Evolutionary conservation across 2,888 invertebrate genomes (phyloP), one percentile per base, ranked within the genome.

Genomic region (Steinernema scapterisci): DNA sequence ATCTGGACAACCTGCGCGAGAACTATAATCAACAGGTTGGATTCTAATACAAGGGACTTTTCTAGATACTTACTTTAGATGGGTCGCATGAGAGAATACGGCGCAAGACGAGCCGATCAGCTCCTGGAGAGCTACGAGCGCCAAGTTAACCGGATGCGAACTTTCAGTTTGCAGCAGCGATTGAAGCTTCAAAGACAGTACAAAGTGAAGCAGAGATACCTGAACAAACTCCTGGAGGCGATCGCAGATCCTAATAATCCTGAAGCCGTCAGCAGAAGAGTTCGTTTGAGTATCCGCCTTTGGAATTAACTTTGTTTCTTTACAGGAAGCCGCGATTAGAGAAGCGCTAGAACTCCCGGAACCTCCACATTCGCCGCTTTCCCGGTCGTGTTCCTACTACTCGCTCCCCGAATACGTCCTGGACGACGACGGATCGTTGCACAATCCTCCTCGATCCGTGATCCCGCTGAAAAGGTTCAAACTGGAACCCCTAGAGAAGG

Each of bases 91-190:
- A 91, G 95, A 79, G 95, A 95, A 87, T 95, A 95, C 88, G 95
- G 96, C 76, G 93, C 94, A 0, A 87, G 88, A 76, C 88, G 95
- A 88, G 90, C 95, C 80, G 93, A 93, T 75, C 91, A 93, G 1
- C 91, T 95, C 85, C 91, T 93, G 87, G 95, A 95, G 88, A 95
- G 95, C 89, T 96, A 96, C 89, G 92, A 92, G 87, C 94, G 95
- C 89, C 95, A 95, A 92, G 81, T 86, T 71, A 87, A 85, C 71
- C 78, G 87, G 72, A 81, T 87, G 79, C 80, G 86, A 27, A 83
- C 85, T 38, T 87, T 87, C 79, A 84, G 81, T 73, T 78, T 87
- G 43, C 87, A 87, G 74, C 86, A 86, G 70, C 78, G 87, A 7
- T 80, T 88, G 74, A 85, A 86, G 70, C 73, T 87, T 74, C 84